Evolutionary conservation across 2,888 invertebrate genomes (phyloP), one percentile per base, ranked within the genome.

Genomic region (Panorpa germanica): DNA sequence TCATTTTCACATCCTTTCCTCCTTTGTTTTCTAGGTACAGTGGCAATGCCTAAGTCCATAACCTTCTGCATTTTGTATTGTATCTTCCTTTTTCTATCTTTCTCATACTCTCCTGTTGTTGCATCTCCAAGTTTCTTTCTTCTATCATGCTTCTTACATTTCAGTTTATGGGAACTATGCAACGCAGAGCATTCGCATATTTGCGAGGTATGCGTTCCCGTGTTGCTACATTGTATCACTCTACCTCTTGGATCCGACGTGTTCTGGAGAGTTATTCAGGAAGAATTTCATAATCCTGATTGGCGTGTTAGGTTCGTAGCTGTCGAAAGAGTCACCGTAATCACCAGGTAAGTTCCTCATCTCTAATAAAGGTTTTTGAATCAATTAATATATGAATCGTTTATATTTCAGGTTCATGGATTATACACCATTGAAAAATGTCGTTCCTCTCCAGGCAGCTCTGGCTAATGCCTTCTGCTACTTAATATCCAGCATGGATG

Each of bases 381-480:
- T 15, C 3, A 15, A 16, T 19, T n/a, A 8, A 19, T 14, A 17
- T 13, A 29, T 4, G 5, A 14, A 11, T 8, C 5, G 10, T 4
- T 4, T 14, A 28, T 25, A 12, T 34, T 25, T 6, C 29, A 63
- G 80, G 43, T 90, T 93, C 53, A 80, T 95, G 72, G 90, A 91
- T 49, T 73, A 80, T 1, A 81, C 83, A 1, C 83, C 88, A 1
- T 61, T 91, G 16, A 70, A 78, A 43, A 77, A 76, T 32, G 80
- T 86, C 48, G 67, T 73, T 32, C 69, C 74, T 2, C 59, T 98
- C 28, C 91, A 95, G 55, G 85, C 93, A 1, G 83, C 91, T 1
- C 55, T 98, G 43, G 88, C 96, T 5, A 93, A 93, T 40, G 88
- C 93, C 2, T 95, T 96, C 62, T 95, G 91, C 54, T 90, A 93